A percentile compares a stretch with the other conserved stretches of the same genome.
Evolutionary conservation across 2,113 vertebrate genomes (phyloP).

Genomic region (Pachycephala philippinensis): DNA sequence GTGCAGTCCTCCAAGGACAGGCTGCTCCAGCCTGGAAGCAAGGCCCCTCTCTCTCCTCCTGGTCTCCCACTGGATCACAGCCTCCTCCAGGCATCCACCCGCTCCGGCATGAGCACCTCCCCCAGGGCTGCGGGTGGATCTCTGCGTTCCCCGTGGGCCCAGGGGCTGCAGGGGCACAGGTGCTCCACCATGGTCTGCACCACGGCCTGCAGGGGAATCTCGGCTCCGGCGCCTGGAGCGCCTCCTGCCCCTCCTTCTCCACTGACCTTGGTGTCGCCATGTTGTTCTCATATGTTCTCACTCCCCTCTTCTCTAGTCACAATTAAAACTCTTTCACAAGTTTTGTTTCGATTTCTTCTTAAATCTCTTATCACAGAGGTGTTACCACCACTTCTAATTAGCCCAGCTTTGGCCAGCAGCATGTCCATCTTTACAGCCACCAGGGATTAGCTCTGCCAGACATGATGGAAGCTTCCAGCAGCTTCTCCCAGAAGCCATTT

Average conservation of each 20-base stretch:
- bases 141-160: background rate
- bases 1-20: background rate
- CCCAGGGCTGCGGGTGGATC: background rate
- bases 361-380: background rate
- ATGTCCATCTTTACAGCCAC: background rate
- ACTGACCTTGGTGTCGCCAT: rapidly evolving
- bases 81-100: too few species aligned
- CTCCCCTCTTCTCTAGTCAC: too few species aligned
- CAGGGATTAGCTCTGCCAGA: background rate
- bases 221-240: rapidly evolving
- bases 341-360: background rate
- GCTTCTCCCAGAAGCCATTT: background rate
- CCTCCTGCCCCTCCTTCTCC: background rate
- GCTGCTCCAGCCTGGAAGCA: background rate
- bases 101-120: rapidly evolving
- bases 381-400: rapidly evolving
- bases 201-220: background rate
- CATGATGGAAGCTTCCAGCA: background rate
- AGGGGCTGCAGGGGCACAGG: background rate
- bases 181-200: background rate
- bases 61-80: too few species aligned
- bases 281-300: background rate
- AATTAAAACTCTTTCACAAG: background rate
- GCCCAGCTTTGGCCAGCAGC: background rate
- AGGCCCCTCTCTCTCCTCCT: background rate